Base-by-base conservation (phyloP, 2,797 vertebrate genomes). In the Intellagama lesueurii region DNA sequence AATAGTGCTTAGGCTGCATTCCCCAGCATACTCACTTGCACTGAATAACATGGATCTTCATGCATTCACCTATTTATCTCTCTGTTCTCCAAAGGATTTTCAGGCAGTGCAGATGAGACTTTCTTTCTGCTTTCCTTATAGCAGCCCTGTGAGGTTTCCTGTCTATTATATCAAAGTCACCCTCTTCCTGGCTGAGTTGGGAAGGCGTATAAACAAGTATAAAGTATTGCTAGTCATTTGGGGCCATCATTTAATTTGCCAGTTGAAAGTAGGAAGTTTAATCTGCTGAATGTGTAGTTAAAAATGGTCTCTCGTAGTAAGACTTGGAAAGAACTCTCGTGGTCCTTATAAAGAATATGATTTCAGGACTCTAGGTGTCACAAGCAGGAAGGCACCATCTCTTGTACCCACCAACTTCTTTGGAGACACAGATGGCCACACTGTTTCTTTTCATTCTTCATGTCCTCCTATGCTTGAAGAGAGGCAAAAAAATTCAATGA, bases 401-500 rank as follows among this genome's bases (percentile, higher is more conserved):
- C 28, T 6, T 26, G 68, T 69, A 30, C 28, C 26, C 68, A 69
- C 28, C 28, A 69, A 2, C 26, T 69, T 69, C 24, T 28, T 26
- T 28, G 8, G 24, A 26, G 52, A 5, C 52, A 56, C 12, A 14
- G 52, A 56, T 69, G 68, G 24, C 91, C 2, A n/a, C 70, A 0
- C 4, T 66, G 32, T 75, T 89, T 78, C 35, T 90, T 92, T 89
- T 60, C 40, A 49, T 1, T 35, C 70, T 76, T 4, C 72, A 90
- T 76, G 2, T 35, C 88, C 6, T 49, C 7, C 88, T 79, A 64
- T 60, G 64, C 14, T 73, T 44, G 17, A 69, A 56, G 87, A 24
- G 0, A 1, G 92, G 79, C 40, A 89, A 81, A 86, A 30, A n/a
- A 92, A 86, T 69, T 87, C 75, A 82, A 76, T 0, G 0, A 47